Base-by-base conservation (phyloP, 1,140 invertebrate genomes). In the Onthophagus taurus region DNA sequence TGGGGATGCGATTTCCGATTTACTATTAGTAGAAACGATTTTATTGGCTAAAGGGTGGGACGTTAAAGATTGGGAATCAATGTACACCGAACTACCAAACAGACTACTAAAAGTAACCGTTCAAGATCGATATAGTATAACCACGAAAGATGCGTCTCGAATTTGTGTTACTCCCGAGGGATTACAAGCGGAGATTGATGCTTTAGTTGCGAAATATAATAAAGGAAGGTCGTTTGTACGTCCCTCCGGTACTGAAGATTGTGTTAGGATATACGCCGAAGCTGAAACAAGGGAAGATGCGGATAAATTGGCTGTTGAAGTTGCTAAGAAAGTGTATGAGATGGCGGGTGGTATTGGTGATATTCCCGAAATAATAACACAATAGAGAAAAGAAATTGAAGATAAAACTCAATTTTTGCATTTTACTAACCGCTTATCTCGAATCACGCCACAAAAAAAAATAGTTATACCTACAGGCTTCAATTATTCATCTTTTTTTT, bases 191-290 rank as follows among this genome's bases (percentile, higher is more conserved):
- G 75, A 75, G 51, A 90, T 99, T 44, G 77, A 97, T 63, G 61
- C 70, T 45, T 48, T 85, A 1, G 82, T 89, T 2, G 51, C 65
- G 0, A 75, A 77, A 44, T 90, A 85, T 61, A 61, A 67, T 5
- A 73, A 72, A 54, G 90, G 82, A 1, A 70, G 94, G 45, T 72
- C 89, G 11, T 98, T 98, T 72, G 89, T 96, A 0, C 75, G 95
- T 45, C 87, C 96, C 1, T 98, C 94, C 0, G 96, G 96, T 26
- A 99, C 97, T 16, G 97, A 99, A 71, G 90, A 98, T 67, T 72
- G 97, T 19, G 87, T 99, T 2, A 72, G 97, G 44, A 81, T 99
- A 0, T 99, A 98, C 70, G 89, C 93, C 0, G 96, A 99, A 71
- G 91, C 92, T 4, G 75, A 83, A 19, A 85, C 83, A 2, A 74